Base-by-base conservation (phyloP, 2,797 vertebrate species). In the Lagodon rhomboides region DNA sequence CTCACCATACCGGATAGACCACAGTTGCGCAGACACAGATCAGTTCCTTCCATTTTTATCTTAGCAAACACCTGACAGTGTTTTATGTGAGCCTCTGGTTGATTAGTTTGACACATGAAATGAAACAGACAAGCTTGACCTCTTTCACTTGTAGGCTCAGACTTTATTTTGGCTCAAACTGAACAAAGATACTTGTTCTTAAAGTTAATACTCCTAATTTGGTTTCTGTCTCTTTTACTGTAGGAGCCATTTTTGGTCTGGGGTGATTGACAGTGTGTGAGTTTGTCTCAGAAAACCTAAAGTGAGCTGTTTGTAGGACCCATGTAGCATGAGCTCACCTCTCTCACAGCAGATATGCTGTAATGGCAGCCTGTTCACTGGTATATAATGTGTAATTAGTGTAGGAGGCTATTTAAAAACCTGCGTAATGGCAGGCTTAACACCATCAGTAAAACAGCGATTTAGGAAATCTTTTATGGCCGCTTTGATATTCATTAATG, bases 331-430 rank as follows among this genome's bases (percentile, higher is more conserved):
- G 91, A 93, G 81, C 84, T 94, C 92, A 92, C 74, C 79, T 59
- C 79, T 64, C 68, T 74, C 41, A 72, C 75, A 85, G 72, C 77
- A 80, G 76, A 80, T 76, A 59, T 93, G 90, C 18, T 75, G 90
- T 91, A 82, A 92, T 91, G 85, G 59, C 84, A n/a, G 86, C 88
- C 77, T 80, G 88, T 38, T 76, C 72, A 82, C 68, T 84, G 73
- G 54, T 68, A 81, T 89, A 92, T 83, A 75, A 87, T 76, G 67
- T 85, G 82, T 87, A 88, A 92, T 93, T 88, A 85, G 70, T 78
- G 84, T 58, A 88, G 76, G 77, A 83, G 82, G 86, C 72, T 75
- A 63, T 86, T 88, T 87, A 80, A 90, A 92, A 85, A 85, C 64
- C 70, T 74, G 81, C 62, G 68, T 84, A 90, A 92, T 87, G 69